Evolutionary conservation across 2,888 invertebrate species (phyloP), one percentile per base, ranked within the genome.

Genomic region (Eristalis arbustorum): DNA sequence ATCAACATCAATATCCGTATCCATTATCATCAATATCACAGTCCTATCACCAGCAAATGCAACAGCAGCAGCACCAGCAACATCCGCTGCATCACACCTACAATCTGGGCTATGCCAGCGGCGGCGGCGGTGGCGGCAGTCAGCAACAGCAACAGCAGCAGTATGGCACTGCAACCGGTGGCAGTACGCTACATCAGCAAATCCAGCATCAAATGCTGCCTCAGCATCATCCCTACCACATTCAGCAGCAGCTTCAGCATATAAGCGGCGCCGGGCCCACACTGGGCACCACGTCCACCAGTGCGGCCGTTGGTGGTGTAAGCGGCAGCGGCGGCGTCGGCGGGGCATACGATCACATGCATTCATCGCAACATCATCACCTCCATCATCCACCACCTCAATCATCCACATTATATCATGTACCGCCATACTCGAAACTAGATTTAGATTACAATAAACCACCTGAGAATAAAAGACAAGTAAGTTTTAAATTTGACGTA

Each of bases 401-500:
- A 88, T 87, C 89, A 88, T 89, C 89, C 88, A 85, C 84, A 78
- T 88, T 88, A 84, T 89, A 89, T 89, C 89, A 84, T 88, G 88
- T 89, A 88, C 92, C 87, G 87, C 87, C 92, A 91, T 92, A 92
- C 89, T 92, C 93, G 90, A 92, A 93, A 93, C 90, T 93, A 93
- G 93, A 93, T 91, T 93, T 93, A 93, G 93, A 93, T 91, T 93
- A 93, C 90, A 91, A 91, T 90, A 93, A 93, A 92, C 92, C 92
- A 91, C 90, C 91, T 90, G 93, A 93, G 91, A 91, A 91, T 90
- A 93, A 93, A 91, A 92, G 93, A 92, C 93, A 93, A 93, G 93
- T 93, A 93, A 93, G 93, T 93, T 93, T 93, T 91, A 93, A 93
- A 92, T 93, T 93, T 93, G 93, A 93, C 90, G 93, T 93, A 92